Evolutionary conservation across 2,888 invertebrate genomes (phyloP), one percentile per base, ranked within the genome.

Genomic region (Hypsopygia costalis): DNA sequence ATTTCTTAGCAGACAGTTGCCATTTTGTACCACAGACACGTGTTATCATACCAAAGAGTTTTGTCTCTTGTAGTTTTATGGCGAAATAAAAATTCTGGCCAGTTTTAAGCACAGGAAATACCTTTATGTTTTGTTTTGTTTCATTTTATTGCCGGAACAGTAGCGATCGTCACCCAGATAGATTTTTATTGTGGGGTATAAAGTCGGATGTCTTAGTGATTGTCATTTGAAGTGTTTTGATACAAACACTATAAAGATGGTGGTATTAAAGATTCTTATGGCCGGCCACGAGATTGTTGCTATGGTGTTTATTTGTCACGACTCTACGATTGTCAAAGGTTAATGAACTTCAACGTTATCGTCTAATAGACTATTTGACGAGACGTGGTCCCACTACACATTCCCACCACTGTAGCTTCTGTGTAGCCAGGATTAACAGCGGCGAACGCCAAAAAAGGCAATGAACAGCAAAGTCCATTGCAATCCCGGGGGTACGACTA

Each of bases 41-140:
- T 60, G 56, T 44, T 45, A 50, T 47, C 45, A 44, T 30, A 51
- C 52, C 52, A 50, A 60, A 52, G 56, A 49, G 52, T 55, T 55
- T 45, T 40, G 37, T 28, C 36, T 34, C 22, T 30, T 50, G 45
- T 51, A 55, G 45, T 61, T 65, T 65, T 62, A 62, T 62, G 49
- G 45, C 49, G 44, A 52, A 49, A 55, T 59, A 57, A 65, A 59
- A 53, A 40, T 49, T 52, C 43, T 41, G 30, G 16, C 30, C 25
- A 32, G 36, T 36, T 47, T 47, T 47, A 37, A 40, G 27, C 47
- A 39, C 39, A 34, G 29, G 36, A 34, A 46, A 52, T 46, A 46
- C 46, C 46, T 47, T 58, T 25, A 25, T 25, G 25, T 59, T 51
- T 47, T 50, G 28, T 49, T 50, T 27, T 55, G 49, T 58, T 44